A percentile compares a stretch with the other conserved stretches of the same genome.
These are phyloP conservation scores for Slavum lentiscoides DNA, from an alignment of 2,888 invertebrate species.

Conservation along the genomic window DNA sequence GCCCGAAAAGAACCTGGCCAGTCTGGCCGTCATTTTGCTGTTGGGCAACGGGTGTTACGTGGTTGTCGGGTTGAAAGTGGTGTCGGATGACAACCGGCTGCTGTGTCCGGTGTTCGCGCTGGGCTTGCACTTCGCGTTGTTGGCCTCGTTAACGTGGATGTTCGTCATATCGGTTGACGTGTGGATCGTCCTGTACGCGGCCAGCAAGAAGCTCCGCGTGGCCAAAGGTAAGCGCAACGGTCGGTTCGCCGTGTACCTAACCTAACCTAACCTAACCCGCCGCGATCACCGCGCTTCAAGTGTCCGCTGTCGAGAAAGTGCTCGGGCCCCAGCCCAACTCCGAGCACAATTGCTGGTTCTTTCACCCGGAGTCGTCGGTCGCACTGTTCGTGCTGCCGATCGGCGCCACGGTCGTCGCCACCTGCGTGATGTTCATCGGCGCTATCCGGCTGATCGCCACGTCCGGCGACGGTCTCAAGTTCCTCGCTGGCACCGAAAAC, in stretches of 20 bases:
- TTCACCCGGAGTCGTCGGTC: slow-evolving; percentile 61
- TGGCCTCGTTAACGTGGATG: slow-evolving; percentile 65
- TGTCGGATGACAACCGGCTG: slow-evolving; percentile 57
- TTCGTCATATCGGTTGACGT: slow-evolving; percentile 64
- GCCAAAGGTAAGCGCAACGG: slow-evolving; percentile 59
- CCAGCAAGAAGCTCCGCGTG: slow-evolving; percentile 61
- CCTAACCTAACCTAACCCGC: too few species aligned
- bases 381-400: slow-evolving; percentile 63
- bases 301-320: slow-evolving; percentile 32
- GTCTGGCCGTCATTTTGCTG: slow-evolving; percentile 62
- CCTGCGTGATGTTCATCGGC: slow-evolving; percentile 56
- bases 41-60: slow-evolving; percentile 61
- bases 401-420: slow-evolving; percentile 39
- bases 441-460: slow-evolving; percentile 60
- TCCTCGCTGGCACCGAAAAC: slow-evolving; percentile 57
- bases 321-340: slow-evolving; percentile 60
- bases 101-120: slow-evolving; percentile 61
- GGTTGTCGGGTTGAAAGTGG: slow-evolving; percentile 60
- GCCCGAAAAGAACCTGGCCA: slow-evolving; percentile 63
- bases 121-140: slow-evolving; percentile 62
- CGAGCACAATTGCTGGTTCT: slow-evolving; percentile 62
- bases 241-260: slow-evolving; percentile 60
- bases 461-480: slow-evolving; percentile 58
- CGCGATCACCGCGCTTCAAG: slow-evolving; percentile 58
- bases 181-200: slow-evolving; percentile 61